Evolutionary conservation across 2,113 vertebrate genomes (phyloP).

Genomic region (Condylura cristata): DNA sequence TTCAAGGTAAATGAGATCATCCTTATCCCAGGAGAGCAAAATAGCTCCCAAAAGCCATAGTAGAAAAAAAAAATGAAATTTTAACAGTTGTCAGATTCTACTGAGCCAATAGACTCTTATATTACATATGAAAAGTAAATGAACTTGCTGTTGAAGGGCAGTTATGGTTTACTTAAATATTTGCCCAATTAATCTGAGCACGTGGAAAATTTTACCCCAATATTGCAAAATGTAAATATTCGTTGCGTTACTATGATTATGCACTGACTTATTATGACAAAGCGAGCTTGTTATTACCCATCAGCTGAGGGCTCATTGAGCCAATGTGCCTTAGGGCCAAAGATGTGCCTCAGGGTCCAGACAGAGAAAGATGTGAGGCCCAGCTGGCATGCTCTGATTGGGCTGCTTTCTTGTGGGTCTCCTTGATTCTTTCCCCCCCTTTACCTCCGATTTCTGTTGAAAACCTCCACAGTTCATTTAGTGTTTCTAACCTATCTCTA

Average conservation of each 20-base stretch:
- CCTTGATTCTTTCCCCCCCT: too few species aligned
- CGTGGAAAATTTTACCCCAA: not conserved
- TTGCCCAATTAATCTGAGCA: not conserved
- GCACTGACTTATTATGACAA: not conserved
- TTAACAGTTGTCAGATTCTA: not conserved
- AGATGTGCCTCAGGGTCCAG: too few species aligned
- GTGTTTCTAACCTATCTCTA: too few species aligned
- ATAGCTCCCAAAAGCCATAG: not conserved
- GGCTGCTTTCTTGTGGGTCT: too few species aligned
- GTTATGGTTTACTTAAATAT: not conserved
- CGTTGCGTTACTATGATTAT: not conserved
- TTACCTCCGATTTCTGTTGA: too few species aligned
- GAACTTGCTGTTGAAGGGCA: not conserved
- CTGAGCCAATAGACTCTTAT: not conserved
- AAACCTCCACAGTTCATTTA: too few species aligned
- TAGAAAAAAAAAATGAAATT: not conserved
- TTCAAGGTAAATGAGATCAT: not conserved
- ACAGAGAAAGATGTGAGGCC: too few species aligned
- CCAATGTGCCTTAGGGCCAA: too few species aligned
- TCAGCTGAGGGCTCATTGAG: too few species aligned
- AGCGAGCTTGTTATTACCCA: accelerated
- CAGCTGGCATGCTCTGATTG: too few species aligned
- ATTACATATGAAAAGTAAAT: not conserved
- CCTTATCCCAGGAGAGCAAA: not conserved
- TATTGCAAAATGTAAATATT: not conserved